Evolutionary conservation across 1,140 invertebrate species (phyloP).

Genomic region (Musca domestica): DNA sequence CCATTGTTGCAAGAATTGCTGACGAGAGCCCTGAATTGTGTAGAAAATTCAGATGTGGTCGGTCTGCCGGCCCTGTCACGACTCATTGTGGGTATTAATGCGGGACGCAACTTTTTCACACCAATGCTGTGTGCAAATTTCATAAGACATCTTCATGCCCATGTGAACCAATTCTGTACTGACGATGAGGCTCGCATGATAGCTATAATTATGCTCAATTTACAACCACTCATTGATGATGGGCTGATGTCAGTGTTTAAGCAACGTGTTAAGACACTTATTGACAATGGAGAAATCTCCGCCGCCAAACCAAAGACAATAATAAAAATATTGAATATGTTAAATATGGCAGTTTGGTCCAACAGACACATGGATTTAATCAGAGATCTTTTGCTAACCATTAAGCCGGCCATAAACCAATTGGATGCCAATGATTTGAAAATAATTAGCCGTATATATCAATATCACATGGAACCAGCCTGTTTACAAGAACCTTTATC

Average conservation of each 20-base stretch:
- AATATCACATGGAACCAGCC: constrained; percentile 48
- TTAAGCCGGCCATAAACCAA: constrained; percentile 29
- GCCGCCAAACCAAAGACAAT: constrained; percentile 33
- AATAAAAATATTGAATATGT: constrained; percentile 43
- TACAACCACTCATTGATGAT: constrained; percentile 35
- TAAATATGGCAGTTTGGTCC: constrained; percentile 44
- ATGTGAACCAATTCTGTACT: constrained; percentile 32
- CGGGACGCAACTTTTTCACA: constrained; percentile 41
- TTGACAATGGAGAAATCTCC: constrained; percentile 29
- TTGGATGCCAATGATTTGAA: constrained; percentile 32
- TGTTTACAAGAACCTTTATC: constrained; percentile 31
- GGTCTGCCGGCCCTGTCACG: constrained; percentile 40
- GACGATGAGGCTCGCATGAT: constrained; percentile 41
- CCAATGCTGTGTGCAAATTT: constrained; percentile 40
- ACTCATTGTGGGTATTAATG: constrained; percentile 41
- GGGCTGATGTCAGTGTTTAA: constrained; percentile 38
- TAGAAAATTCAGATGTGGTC: constrained; percentile 27
- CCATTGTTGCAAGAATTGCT: constrained; percentile 32
- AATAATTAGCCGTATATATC: constrained; percentile 35
- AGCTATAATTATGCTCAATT: constrained; percentile 43
- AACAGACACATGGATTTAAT: constrained; percentile 37
- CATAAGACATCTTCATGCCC: constrained; percentile 33
- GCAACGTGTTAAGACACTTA: constrained; percentile 27
- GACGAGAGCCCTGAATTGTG: constrained; percentile 21
- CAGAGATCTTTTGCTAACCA: constrained; percentile 30